phyloP scores from a whole-genome alignment of 1,140 invertebrate species.

The Drosophila rufa region DNA sequence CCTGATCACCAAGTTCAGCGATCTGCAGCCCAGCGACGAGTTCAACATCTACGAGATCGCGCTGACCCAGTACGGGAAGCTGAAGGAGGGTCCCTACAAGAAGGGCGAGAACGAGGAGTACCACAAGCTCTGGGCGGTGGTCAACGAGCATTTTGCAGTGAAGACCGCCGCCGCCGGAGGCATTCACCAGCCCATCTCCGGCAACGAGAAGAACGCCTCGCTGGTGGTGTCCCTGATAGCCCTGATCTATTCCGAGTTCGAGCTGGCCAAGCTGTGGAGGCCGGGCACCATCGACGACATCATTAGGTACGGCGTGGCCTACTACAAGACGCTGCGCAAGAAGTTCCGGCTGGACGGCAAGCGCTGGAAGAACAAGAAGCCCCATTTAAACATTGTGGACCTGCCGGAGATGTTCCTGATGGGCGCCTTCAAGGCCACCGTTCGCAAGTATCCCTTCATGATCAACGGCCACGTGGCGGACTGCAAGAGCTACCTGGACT shows the following conservation, averaged over 20 bases:
- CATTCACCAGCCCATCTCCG: conserved; percentile 71
- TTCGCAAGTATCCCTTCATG: conserved; percentile 73
- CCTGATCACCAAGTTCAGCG: conserved; percentile 69
- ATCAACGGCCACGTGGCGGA: conserved; percentile 76
- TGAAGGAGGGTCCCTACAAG: conserved; percentile 42
- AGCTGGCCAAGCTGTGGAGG: conserved; percentile 65
- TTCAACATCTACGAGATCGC: conserved; percentile 77
- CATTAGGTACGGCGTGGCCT: conserved; percentile 69
- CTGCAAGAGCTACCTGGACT: conserved; percentile 72
- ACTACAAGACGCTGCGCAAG: conserved; percentile 73
- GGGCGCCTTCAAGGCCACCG: conserved; percentile 76
- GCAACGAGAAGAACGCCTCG: conserved; percentile 72
- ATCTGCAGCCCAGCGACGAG: conserved; percentile 53
- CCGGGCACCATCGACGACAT: conserved; percentile 73
- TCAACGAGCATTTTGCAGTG: conserved; percentile 77
- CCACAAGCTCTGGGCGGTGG: conserved; percentile 74
- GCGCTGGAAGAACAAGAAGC: conserved; percentile 76
- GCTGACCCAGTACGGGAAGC: conserved; percentile 67
- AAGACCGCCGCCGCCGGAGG: conserved; percentile 69
- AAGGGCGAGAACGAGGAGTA: conserved; percentile 13
- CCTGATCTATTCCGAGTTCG: conserved; percentile 74
- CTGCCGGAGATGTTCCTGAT: conserved; percentile 79
- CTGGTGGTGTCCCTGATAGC: conserved; percentile 73
- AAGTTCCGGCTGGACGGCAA: conserved; percentile 74
- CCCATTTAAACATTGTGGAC: conserved; percentile 76